Evolutionary conservation across 1,140 invertebrate species (phyloP), one percentile per base, ranked within the genome.

Genomic region (Zaprionus ornatus): DNA sequence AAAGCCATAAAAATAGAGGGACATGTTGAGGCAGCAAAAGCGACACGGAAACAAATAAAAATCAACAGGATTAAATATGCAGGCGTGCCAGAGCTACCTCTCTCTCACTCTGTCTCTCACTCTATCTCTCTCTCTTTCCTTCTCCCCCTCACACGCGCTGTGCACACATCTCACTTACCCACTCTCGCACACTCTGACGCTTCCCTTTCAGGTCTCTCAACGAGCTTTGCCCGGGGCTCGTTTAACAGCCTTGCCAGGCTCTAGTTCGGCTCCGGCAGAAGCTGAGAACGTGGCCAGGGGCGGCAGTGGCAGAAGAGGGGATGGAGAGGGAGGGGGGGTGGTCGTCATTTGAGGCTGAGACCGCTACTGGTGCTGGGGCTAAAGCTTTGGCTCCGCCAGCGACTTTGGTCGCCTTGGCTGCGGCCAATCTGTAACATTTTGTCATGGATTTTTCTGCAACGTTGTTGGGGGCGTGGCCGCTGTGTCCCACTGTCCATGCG

Each of bases 61-160:
- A 88, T 90, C 85, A 88, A 88, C 85, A 88, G 81, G 85, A 88
- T 88, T 88, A 90, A 88, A 88, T 84, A 88, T 88, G 84, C 85
- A 88, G 32, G 64, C 79, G 76, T 70, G 74, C 55, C 65, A 21
- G 29, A 37, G 50, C 52, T 5, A 1, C n/a, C 12, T 54, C 29
- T 48, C 40, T 19, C 17, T 50, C 42, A 52, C 66, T 65, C 73
- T 69, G 63, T 66, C 37, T 52, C 10, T 37, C 61, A 60, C 52
- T 55, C 50, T 61, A 10, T 32, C 63, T 55, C 60, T 60, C 52
- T 63, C 7, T 37, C 12, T 19, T 17, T 9, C 59, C 10, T 17
- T 0, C 29, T 32, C 9, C 29, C 29, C 29, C 29, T 10, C 29
- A 15, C 42, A 12, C 17, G 17, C 37, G 12, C 32, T 54, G 17